These are phyloP conservation scores for Marmota flaviventris DNA, from an alignment of 2,113 vertebrate species.

Conservation along the genomic window DNA sequence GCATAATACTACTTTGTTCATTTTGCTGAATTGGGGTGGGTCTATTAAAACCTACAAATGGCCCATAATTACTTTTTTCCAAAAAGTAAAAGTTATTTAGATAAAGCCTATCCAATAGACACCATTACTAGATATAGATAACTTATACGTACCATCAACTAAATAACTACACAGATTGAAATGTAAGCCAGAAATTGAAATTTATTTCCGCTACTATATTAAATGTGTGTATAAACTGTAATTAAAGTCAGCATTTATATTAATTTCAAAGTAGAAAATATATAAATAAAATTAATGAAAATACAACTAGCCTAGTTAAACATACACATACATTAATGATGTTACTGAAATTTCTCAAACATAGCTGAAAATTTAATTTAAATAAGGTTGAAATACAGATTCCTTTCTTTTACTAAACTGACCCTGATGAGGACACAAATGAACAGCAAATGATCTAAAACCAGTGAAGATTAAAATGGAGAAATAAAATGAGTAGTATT, in stretches of 20 bases:
- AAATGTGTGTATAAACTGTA: not conserved
- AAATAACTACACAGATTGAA: conserved; percentile 26
- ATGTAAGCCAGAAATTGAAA: conserved; percentile 17
- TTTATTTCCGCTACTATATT: conserved; percentile 18
- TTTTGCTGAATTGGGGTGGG: conserved; percentile 3
- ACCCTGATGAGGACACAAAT: not conserved
- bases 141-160: conserved; percentile 15
- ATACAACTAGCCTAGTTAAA: not conserved
- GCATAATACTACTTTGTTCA: not conserved
- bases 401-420: not conserved
- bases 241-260: conserved; percentile 28
- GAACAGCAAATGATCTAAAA: conserved; percentile 13
- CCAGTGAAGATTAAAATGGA: conserved; percentile 47
- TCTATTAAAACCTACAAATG: conserved; percentile 26
- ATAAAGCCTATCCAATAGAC: conserved; percentile 40
- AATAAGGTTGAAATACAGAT: not conserved
- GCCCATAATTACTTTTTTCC: not conserved
- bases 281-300: conserved; percentile 34
- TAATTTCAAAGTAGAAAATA: conserved; percentile 34
- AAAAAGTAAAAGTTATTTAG: conserved; percentile 21
- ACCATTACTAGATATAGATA: conserved; percentile 21
- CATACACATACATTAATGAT: conserved; percentile 1
- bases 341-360: conserved; percentile 50
- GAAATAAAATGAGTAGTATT: not conserved
- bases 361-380: conserved; percentile 34